phyloP scores from a whole-genome alignment of 2,888 invertebrate genomes.

The Acrobasis consociella region DNA sequence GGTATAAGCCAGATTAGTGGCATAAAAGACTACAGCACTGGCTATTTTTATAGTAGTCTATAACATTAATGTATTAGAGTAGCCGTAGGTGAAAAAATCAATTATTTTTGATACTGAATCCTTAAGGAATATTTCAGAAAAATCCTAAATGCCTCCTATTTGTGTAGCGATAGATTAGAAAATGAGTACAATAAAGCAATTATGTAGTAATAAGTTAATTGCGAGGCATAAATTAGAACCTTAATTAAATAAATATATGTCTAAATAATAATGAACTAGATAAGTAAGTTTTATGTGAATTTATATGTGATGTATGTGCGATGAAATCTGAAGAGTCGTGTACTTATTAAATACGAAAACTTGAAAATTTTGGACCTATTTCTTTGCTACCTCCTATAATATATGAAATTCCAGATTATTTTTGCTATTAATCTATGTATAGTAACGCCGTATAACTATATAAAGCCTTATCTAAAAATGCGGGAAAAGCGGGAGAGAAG shows the following conservation, averaged over 20 bases:
- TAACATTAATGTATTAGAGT: background rate
- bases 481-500: no score
- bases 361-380: constrained; percentile 26
- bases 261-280: constrained; percentile 30
- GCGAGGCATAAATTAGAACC: constrained; percentile 51
- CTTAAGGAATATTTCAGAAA: constrained; percentile 23
- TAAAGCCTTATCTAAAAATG: background rate
- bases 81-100: background rate
- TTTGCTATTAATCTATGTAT: constrained; percentile 33
- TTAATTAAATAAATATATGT: constrained; percentile 51
- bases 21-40: no score
- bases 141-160: constrained; percentile 35
- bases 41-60: constrained; percentile 29
- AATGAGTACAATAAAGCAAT: constrained; percentile 74
- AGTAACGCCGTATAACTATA: background rate
- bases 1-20: no score
- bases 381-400: constrained; percentile 31
- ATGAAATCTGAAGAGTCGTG: constrained; percentile 20
- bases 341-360: constrained; percentile 15
- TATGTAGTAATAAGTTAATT: constrained; percentile 47
- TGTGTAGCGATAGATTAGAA: constrained; percentile 49
- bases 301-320: constrained; percentile 11
- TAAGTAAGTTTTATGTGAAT: constrained; percentile 38
- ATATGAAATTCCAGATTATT: constrained; percentile 35
- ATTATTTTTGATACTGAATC: constrained; percentile 1